Base-by-base conservation (phyloP, 2,888 invertebrate species). In the Sipunculus nudus region DNA sequence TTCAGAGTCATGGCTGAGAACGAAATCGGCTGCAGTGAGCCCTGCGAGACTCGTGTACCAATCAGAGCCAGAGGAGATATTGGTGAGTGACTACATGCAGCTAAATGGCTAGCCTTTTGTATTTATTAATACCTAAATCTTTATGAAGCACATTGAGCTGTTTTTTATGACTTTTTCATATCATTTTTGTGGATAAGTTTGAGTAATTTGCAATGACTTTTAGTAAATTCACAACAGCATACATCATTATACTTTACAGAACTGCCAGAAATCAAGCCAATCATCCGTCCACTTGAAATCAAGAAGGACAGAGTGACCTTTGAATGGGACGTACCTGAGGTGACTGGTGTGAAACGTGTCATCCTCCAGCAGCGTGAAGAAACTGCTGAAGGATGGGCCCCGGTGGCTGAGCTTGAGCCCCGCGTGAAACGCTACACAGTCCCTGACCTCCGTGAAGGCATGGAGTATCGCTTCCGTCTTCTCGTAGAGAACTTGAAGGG, bases 1-100 rank as follows among this genome's bases (percentile, higher is more conserved):
- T 94, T 95, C 88, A 87, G 94, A 66, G 89, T 96, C 23, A 89
- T 90, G 77, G 94, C 94, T 0, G 90, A 90, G 71, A 96, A 96
- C 84, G 89, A 91, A 16, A 89, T 93, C 55, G 95, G 95, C 4
- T 86, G 87, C 47, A 93, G 94, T 26, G 93, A 93, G 68, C 90
- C 92, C 53, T 86, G 91, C 49, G 90, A 92, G 80, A 93, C 94
- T 10, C 73, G 75, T 8, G 89, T 90, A 61, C 86, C 91, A 0
- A 88, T 94, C 39, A 87, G 89, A 38, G 90, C 93, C 59, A 91
- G 90, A 81, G 58, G 46, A 1, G 52, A 53, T 13, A n/a, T 47
- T 35, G 64, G 69, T 67, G 25, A 39, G 61, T 59, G 25, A 10
- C 10, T 41, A 6, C 5, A n/a, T n/a, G n/a, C n/a, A n/a, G n/a